Evolutionary conservation across 1,140 invertebrate species (phyloP).

Genomic region (Leptoteleia sp.): DNA sequence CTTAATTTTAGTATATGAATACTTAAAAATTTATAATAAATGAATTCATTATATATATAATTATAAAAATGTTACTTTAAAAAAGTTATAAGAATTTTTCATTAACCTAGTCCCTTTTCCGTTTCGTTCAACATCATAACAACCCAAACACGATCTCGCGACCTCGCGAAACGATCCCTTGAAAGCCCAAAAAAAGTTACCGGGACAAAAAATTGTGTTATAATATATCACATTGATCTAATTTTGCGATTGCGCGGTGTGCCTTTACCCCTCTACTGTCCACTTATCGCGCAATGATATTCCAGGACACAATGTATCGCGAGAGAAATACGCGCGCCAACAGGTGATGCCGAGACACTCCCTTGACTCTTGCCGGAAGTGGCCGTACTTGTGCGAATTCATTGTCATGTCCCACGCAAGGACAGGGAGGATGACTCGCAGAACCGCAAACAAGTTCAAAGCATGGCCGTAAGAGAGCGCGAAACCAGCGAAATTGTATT

Average conservation of each 20-base stretch:
- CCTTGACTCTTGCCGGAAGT: constrained; percentile 54
- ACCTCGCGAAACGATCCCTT: background rate
- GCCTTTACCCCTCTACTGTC: background rate
- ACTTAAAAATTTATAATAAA: too few relatives aligned
- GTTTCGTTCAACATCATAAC: background rate
- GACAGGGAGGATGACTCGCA: background rate
- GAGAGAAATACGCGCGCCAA: constrained; percentile 73
- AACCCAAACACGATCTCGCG: too few relatives aligned
- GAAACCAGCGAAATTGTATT: background rate
- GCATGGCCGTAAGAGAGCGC: background rate
- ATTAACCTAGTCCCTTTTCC: too few relatives aligned
- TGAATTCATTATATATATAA: too few relatives aligned
- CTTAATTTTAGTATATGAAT: too few relatives aligned
- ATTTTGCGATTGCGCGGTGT: constrained; percentile 66
- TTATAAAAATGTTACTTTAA: too few relatives aligned
- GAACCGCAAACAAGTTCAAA: background rate
- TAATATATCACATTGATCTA: constrained; percentile 75
- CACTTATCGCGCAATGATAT: constrained; percentile 1
- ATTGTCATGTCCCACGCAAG: constrained; percentile 14
- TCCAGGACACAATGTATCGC: constrained; percentile 35
- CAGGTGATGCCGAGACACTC: constrained; percentile 76
- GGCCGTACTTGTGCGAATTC: constrained; percentile 17
- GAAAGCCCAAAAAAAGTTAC: constrained; percentile 1
- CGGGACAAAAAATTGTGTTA: constrained; percentile 4
- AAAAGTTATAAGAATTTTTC: too few relatives aligned